Evolutionary conservation across 2,113 vertebrate genomes (phyloP).

Genomic region (Salvelinus sp.): DNA sequence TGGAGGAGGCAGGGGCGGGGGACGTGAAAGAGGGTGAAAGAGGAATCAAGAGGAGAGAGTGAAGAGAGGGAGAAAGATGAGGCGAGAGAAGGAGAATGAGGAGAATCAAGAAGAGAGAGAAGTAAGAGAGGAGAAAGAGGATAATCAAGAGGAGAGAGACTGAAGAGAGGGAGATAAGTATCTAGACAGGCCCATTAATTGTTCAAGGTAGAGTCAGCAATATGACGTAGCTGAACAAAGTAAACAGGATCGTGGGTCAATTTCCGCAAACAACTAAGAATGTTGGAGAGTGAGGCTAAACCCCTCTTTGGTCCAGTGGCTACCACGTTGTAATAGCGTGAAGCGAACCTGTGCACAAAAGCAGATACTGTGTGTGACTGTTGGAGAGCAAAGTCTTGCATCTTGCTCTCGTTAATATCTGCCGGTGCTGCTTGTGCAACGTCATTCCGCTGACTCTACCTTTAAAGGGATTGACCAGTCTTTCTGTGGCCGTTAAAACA

Average conservation of each 20-base stretch:
- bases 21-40: neutral
- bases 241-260: too few species aligned
- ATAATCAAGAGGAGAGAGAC: neutral
- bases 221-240: too few species aligned
- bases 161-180: neutral
- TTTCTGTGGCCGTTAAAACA: slow-evolving; percentile 48
- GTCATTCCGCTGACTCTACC: too few species aligned
- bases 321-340: too few species aligned
- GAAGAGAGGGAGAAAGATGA: neutral
- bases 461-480: slow-evolving; percentile 53
- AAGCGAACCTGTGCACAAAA: too few species aligned
- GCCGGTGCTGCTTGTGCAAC: too few species aligned
- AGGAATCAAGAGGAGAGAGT: neutral
- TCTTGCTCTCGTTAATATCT: too few species aligned
- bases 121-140: neutral
- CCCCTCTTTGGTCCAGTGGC: too few species aligned
- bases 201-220: too few species aligned
- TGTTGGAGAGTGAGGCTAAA: neutral
- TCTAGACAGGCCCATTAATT: too few species aligned
- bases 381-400: too few species aligned
- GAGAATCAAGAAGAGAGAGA: neutral
- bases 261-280: neutral
- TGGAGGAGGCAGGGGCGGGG: neutral
- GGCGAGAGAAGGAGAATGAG: neutral
- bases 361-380: too few species aligned